A percentile compares a stretch with the other conserved stretches of the same genome.
Conservation (phyloP, 2,113 vertebrate genomes). For the Patagioenas fasciata region DNA sequence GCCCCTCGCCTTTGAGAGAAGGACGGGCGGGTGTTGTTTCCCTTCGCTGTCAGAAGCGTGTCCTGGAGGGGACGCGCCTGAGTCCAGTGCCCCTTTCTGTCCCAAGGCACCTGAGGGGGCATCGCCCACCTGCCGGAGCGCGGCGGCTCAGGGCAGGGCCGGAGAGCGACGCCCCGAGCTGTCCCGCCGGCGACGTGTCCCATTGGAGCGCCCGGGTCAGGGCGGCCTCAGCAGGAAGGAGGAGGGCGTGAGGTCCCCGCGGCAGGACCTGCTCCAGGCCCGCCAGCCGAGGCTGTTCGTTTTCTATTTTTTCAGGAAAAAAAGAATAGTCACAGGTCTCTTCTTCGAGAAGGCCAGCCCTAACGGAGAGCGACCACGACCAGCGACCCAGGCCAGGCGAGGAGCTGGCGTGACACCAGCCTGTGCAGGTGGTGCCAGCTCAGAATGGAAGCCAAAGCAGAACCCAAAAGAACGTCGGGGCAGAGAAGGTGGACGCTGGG, state of each 20-base stretch:
- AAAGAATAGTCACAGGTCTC: fast-evolving
- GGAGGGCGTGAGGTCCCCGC: fast-evolving
- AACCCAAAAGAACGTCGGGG: fast-evolving
- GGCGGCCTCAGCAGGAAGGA: fast-evolving
- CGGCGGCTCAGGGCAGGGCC: neutral
- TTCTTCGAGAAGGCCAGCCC: neutral
- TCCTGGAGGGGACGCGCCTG: neutral
- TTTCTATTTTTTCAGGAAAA: no score
- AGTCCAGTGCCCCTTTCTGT: fast-evolving
- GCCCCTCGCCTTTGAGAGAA: neutral
- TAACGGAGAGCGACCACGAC: neutral
- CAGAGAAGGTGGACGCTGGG: fast-evolving
- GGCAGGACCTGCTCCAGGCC: fast-evolving
- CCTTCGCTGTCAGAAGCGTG: neutral
- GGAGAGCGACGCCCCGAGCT: neutral
- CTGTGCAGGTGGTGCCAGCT: neutral
- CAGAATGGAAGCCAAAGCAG: neutral
- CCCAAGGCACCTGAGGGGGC: fast-evolving
- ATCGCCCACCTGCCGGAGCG: fast-evolving
- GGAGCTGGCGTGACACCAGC: neutral
- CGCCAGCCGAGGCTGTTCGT: no score
- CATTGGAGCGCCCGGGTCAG: neutral
- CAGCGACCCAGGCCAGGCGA: neutral
- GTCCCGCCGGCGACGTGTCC: fast-evolving
- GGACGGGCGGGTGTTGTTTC: neutral